Conservation (phyloP, 2,113 vertebrate genomes). For the Austrofundulus limnaeus region DNA sequence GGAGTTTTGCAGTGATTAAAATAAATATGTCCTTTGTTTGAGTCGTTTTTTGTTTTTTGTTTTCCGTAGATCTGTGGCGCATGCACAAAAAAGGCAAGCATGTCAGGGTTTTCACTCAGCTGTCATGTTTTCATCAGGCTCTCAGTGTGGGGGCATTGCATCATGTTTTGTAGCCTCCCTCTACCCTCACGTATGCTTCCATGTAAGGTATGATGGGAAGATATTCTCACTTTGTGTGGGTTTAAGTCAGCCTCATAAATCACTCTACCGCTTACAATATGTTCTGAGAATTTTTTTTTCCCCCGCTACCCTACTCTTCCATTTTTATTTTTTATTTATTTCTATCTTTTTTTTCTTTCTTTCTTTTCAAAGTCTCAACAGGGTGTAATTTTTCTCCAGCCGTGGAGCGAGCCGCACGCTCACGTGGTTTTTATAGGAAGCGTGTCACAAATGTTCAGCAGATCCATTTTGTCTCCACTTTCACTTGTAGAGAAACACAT, state of each 20-base stretch:
- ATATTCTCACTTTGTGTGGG: slow-evolving; percentile 49
- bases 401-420: slow-evolving; percentile 27
- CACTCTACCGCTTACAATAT: slow-evolving; percentile 45
- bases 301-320: slow-evolving; percentile 3
- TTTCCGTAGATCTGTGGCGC: slow-evolving; percentile 3
- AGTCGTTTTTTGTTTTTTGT: slow-evolving; percentile 31
- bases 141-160: slow-evolving; percentile 52
- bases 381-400: slow-evolving; percentile 55
- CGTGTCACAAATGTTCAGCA: slow-evolving; percentile 56
- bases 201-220: slow-evolving; percentile 73
- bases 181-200: slow-evolving; percentile 60
- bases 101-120: slow-evolving; percentile 50
- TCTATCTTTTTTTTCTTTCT: slow-evolving; percentile 23
- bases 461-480: slow-evolving; percentile 52
- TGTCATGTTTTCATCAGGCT: slow-evolving; percentile 60
- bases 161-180: slow-evolving; percentile 45
- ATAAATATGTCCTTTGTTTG: slow-evolving; percentile 51
- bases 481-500: slow-evolving; percentile 52
- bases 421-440: slow-evolving; percentile 50
- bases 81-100: slow-evolving; percentile 43
- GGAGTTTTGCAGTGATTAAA: slow-evolving; percentile 56
- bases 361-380: slow-evolving; percentile 16
- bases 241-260: slow-evolving; percentile 69
- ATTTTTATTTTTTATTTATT: slow-evolving; percentile 25
- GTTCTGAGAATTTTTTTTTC: not conserved